Evolutionary conservation across 2,888 invertebrate species (phyloP).

Genomic region (Tenthredo amoena): DNA sequence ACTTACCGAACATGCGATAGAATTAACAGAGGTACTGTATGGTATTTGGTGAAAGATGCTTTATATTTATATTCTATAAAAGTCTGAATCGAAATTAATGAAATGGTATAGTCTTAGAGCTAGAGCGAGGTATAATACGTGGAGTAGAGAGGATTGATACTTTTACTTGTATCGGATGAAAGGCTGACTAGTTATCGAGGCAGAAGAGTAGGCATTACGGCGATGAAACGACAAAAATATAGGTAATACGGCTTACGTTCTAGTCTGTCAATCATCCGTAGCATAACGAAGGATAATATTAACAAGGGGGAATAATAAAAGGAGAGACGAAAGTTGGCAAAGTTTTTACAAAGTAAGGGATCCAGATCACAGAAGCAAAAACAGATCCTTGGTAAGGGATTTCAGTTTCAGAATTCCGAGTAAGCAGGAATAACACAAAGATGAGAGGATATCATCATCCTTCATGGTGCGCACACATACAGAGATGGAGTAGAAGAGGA

Average conservation of each 20-base stretch:
- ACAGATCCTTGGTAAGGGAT: slow-evolving; percentile 33
- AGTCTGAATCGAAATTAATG: background rate
- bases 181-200: background rate
- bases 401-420: slow-evolving; percentile 63
- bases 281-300: slow-evolving; percentile 33
- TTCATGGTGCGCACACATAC: slow-evolving; percentile 58
- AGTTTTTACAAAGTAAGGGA: slow-evolving; percentile 23
- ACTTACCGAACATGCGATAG: background rate
- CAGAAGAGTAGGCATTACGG: background rate
- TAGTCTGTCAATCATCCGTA: slow-evolving; percentile 42
- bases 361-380: slow-evolving; percentile 43
- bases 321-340: slow-evolving; percentile 27
- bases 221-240: slow-evolving; percentile 8
- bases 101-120: background rate
- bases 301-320: slow-evolving; percentile 34
- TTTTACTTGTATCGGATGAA: background rate
- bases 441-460: slow-evolving; percentile 70
- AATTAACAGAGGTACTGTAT: background rate
- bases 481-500: slow-evolving; percentile 51
- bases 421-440: slow-evolving; percentile 72
- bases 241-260: slow-evolving; percentile 9
- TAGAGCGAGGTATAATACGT: background rate
- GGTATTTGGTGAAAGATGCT: background rate
- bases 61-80: background rate
- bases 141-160: background rate